Conservation (phyloP, 2,797 vertebrate species). For the Hemitrygon akajei region DNA sequence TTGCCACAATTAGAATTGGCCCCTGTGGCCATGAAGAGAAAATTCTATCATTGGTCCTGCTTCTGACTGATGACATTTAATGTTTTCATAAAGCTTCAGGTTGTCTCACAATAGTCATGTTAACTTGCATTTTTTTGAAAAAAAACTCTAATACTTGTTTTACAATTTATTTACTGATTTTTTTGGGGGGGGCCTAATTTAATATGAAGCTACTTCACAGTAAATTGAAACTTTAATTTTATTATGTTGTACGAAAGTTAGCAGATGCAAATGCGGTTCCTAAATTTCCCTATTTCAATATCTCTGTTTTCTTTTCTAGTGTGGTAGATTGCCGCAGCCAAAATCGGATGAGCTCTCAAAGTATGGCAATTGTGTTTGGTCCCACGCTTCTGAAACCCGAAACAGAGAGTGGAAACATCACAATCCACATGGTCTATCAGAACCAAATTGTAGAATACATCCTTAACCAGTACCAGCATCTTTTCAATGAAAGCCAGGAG, state of each 20-base stretch:
- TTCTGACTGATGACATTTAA: neutral
- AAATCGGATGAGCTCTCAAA: slow-evolving; percentile 88
- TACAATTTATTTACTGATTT: neutral
- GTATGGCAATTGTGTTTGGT: slow-evolving; percentile 83
- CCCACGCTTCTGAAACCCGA: slow-evolving; percentile 81
- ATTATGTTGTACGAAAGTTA: neutral
- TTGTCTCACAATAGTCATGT: too few relatives aligned
- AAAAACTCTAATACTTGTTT: neutral
- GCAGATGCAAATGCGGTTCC: neutral
- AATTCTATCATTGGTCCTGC: neutral
- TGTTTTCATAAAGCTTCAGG: neutral
- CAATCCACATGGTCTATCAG: slow-evolving; percentile 88
- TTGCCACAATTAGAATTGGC: neutral
- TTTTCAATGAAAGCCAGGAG: slow-evolving; percentile 58
- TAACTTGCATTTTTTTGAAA: neutral
- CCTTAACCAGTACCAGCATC: slow-evolving; percentile 64
- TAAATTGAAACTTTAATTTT: neutral
- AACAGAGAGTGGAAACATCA: slow-evolving; percentile 71
- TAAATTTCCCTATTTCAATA: neutral
- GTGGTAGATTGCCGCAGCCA: slow-evolving; percentile 68
- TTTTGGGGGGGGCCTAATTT: neutral
- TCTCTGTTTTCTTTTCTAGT: slow-evolving; percentile 49
- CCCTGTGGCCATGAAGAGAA: neutral
- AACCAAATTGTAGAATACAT: slow-evolving; percentile 89
- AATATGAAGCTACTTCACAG: neutral